Evolutionary conservation across 2,113 vertebrate species (phyloP).

Genomic region (Xyrauchen texanus): DNA sequence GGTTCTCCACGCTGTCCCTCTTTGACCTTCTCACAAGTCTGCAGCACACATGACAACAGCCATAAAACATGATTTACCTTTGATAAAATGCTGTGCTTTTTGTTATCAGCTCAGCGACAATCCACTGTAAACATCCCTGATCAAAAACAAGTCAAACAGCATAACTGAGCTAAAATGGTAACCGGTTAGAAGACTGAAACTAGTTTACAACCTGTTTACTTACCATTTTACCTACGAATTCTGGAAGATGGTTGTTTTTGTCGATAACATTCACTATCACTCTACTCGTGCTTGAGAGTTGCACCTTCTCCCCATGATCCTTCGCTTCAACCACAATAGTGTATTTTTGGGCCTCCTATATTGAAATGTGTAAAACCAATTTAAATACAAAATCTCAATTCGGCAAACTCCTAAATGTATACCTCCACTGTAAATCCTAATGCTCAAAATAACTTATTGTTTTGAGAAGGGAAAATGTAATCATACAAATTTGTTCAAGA

Average conservation of each 20-base stretch:
- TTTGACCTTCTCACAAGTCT: conserved; percentile 56
- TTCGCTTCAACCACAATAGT: conserved; percentile 65
- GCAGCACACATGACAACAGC: neutral
- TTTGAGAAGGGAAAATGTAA: too few species aligned
- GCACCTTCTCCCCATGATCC: conserved; percentile 48
- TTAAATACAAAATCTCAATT: too few species aligned
- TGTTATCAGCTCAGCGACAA: neutral
- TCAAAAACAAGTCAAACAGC: neutral
- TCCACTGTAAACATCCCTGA: too few species aligned
- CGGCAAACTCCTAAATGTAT: too few species aligned
- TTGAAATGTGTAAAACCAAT: too few species aligned
- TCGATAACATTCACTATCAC: conserved; percentile 61
- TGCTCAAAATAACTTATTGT: too few species aligned
- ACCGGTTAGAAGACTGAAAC: neutral
- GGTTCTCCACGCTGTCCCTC: conserved; percentile 51
- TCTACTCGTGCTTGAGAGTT: conserved; percentile 60
- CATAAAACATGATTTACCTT: neutral
- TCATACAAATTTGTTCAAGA: too few species aligned
- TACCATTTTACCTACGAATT: conserved; percentile 54
- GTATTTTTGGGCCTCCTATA: conserved; percentile 60
- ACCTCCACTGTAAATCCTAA: too few species aligned
- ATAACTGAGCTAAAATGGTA: neutral
- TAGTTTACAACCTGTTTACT: conserved; percentile 14
- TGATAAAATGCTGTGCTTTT: neutral
- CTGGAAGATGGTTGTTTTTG: conserved; percentile 64